Base-by-base conservation (phyloP, 2,888 invertebrate species). In the Andrena bicolor region DNA sequence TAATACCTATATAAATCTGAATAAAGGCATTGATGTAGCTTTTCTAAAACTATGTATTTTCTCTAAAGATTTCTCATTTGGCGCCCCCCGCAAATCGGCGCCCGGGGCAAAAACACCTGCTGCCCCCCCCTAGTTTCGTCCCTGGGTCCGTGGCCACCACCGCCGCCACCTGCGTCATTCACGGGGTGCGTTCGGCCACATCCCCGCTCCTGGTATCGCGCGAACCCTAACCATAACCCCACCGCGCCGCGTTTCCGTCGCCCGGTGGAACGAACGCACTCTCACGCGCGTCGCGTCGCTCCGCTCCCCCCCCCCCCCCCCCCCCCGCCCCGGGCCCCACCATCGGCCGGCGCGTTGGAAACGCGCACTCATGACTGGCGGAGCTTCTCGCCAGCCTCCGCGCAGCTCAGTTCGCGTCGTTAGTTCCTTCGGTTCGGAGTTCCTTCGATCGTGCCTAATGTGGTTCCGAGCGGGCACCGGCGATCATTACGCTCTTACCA, bases 371-470 rank as follows among this genome's bases (percentile, higher is more conserved):
- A 83, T 80, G 82, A 82, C 86, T 87, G 79, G 72, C 82, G 70
- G 74, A 86, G 86, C 10, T 84, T 82, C 84, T 86, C 80, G 85
- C 41, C 88, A 82, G 80, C 86, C 83, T 85, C 84, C 90, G 88
- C 88, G 88, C 90, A 90, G 88, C 83, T 91, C 89, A 93, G 93
- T 93, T 48, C 89, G 91, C 91, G 91, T 90, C 90, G 91, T 86
- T 92, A 90, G 86, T 86, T 88, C 82, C 78, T 76, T 76, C 80
- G 79, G 89, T 79, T 83, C 85, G 87, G 90, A 56, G 85, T 86
- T 86, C 63, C 49, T 56, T 26, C 13, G 30, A 5, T 71, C 58
- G 70, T n/a, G 68, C 26, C 20, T 26, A 26, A 35, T 23, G 28
- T 72, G 26, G 66, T 30, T 56, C 20, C 66, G 53, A 80, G 66